A percentile compares a stretch with the other conserved stretches of the same genome.
Evolutionary conservation across 2,113 vertebrate genomes (phyloP).

Genomic region (Aptenodytes patagonicus): DNA sequence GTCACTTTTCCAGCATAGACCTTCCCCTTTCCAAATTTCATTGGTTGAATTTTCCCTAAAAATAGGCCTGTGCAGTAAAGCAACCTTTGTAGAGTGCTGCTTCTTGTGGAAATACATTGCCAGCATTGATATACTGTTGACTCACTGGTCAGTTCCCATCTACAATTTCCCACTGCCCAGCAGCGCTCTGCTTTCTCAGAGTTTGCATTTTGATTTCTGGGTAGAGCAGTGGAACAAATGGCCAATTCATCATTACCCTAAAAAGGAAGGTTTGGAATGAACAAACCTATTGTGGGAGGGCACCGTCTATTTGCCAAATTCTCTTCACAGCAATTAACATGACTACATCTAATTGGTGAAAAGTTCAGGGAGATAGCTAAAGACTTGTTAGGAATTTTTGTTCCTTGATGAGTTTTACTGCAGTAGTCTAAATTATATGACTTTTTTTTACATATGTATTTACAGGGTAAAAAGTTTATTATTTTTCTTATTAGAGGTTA

Average conservation of each 20-base stretch:
- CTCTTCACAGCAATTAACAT: constrained; percentile 49
- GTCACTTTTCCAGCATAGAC: background rate
- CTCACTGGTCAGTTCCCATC: background rate
- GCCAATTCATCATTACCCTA: constrained; percentile 36
- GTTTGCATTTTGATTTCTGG: constrained; percentile 48
- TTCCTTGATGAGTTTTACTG: constrained; percentile 26
- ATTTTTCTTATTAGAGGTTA: constrained; percentile 57
- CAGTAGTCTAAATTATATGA: background rate
- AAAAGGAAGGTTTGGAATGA: constrained; percentile 50
- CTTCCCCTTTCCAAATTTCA: background rate
- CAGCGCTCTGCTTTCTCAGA: background rate
- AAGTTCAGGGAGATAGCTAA: constrained; percentile 23
- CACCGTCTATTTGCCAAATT: constrained; percentile 46
- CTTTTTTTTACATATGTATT: background rate
- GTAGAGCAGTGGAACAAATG: constrained; percentile 40
- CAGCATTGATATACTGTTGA: background rate
- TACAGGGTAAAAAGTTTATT: constrained; percentile 1
- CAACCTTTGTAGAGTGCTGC: background rate
- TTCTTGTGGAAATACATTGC: background rate
- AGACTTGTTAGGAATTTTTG: constrained; percentile 19
- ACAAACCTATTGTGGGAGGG: constrained; percentile 50
- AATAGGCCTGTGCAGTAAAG: background rate
- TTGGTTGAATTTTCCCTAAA: background rate
- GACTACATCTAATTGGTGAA: constrained; percentile 52
- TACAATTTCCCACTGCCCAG: constrained; percentile 16